Evolutionary conservation across 2,888 invertebrate species (phyloP), one percentile per base, ranked within the genome.

Genomic region (Nemapogon koenigi): DNA sequence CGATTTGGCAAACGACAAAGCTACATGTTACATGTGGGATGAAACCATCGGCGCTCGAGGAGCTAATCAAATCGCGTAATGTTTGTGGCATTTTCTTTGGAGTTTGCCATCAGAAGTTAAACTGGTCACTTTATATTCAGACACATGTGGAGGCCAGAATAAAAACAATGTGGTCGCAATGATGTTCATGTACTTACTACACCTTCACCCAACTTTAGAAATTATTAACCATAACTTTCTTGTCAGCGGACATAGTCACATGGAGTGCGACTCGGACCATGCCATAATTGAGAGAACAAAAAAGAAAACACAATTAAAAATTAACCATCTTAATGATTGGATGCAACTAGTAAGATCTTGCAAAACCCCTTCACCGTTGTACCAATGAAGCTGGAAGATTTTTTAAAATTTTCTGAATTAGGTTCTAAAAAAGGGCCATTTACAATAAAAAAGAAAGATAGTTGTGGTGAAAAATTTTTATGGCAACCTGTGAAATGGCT

Each of bases 31-130:
- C 37, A 49, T 48, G 49, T 51, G 49, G 50, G 42, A 41, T 30
- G 47, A 49, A 38, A 41, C 41, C 30, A 39, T 36, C 25, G 45
- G 40, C 11, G 43, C 30, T 16, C 40, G 50, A 40, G 53, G 50
- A 30, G 49, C 48, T 2, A 52, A 53, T 37, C 40, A 53, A 35
- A 50, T 53, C 30, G 49, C 48, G 16, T 47, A 49, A 35, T 50
- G 49, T 43, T 28, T 51, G 37, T 49, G 40, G 41, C 30, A 49
- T 30, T 46, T 45, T 30, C 41, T 22, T 6, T 22, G 6, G 22
- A 6, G 10, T 22, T 22, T 46, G 22, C 42, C 43, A 16, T 14
- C 42, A 35, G 27, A 38, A 18, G 31, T 45, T 6, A 43, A 38
- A 38, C 22, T 46, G 16, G 29, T 22, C 6, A 22, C 10, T 10